Evolutionary conservation across 2,113 vertebrate species (phyloP).

Genomic region (Erythrolamprus reginae): DNA sequence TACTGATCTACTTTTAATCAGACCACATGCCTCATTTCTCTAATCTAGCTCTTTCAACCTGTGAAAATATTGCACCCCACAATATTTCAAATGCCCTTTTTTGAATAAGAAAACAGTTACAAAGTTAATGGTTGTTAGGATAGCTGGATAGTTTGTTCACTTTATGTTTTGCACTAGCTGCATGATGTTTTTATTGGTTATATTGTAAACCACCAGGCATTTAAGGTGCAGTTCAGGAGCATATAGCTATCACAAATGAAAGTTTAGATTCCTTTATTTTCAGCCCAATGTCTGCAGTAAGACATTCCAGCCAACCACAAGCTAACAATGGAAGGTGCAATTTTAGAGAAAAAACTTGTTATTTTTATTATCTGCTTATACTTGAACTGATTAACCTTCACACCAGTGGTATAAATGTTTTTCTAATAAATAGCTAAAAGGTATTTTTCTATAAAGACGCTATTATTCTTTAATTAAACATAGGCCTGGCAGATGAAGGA

Average conservation of each 20-base stretch:
- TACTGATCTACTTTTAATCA: neutral
- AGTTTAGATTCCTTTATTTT: neutral
- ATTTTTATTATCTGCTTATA: neutral
- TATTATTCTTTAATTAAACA: conserved; percentile 34
- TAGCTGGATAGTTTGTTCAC: neutral
- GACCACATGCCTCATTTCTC: neutral
- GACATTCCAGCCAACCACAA: neutral
- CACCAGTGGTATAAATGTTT: conserved; percentile 27
- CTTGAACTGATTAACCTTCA: conserved; percentile 2
- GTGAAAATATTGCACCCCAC: neutral
- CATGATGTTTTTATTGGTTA: neutral
- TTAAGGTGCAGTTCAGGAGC: neutral
- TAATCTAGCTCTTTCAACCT: neutral
- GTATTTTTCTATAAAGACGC: conserved; percentile 18
- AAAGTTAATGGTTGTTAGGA: neutral
- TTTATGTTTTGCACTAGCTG: neutral
- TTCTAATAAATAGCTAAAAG: conserved; percentile 33
- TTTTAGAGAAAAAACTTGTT: neutral
- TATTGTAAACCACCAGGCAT: neutral
- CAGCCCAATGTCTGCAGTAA: neutral
- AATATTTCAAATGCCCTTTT: neutral
- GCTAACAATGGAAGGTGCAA: neutral
- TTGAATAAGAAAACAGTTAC: neutral
- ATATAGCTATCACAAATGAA: neutral
- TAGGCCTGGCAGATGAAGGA: conserved; percentile 7